phyloP scores from a whole-genome alignment of 2,113 vertebrate species.

The Odontesthes bonariensis region DNA sequence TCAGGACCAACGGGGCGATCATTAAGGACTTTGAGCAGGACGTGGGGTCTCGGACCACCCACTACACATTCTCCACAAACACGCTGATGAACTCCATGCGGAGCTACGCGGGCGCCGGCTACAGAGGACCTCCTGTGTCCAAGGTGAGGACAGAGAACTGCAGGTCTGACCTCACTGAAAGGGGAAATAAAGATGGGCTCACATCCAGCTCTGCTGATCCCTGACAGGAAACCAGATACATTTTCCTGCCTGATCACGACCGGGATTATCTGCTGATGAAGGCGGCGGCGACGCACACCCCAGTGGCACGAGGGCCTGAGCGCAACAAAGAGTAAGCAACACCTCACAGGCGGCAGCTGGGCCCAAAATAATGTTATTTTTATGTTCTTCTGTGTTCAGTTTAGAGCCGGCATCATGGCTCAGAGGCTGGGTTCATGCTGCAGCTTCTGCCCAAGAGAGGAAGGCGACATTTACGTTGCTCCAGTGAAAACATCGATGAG shows the following conservation, averaged over 20 bases:
- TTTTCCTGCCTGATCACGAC: conserved; percentile 86
- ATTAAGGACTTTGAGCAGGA: conserved; percentile 82
- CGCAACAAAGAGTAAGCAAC: conserved; percentile 53
- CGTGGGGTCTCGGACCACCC: conserved; percentile 84
- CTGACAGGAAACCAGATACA: conserved; percentile 81
- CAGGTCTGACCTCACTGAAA: not conserved
- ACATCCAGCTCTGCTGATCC: not conserved
- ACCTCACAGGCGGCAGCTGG: not conserved
- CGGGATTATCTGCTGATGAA: conserved; percentile 84
- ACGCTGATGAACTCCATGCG: conserved; percentile 84
- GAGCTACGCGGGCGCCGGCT: conserved; percentile 71
- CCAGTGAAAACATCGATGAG: too few relatives aligned
- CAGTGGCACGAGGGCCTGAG: conserved; percentile 72
- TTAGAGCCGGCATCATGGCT: too few relatives aligned
- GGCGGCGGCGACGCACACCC: conserved; percentile 71
- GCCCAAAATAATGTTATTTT: too few relatives aligned
- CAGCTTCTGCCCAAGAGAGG: too few relatives aligned
- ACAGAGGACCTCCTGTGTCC: conserved; percentile 64
- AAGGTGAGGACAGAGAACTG: conserved; percentile 46
- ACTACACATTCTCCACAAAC: conserved; percentile 88
- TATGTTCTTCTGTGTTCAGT: too few relatives aligned
- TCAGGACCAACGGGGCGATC: conserved; percentile 85
- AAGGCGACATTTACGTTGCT: too few relatives aligned
- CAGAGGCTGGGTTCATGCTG: too few relatives aligned
- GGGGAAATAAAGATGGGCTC: accelerated